Percentiles rank a stretch among this genome's conserved stretches.
Evolutionary conservation across 1,140 invertebrate species (phyloP).

Genomic region (Lepidurus apus): DNA sequence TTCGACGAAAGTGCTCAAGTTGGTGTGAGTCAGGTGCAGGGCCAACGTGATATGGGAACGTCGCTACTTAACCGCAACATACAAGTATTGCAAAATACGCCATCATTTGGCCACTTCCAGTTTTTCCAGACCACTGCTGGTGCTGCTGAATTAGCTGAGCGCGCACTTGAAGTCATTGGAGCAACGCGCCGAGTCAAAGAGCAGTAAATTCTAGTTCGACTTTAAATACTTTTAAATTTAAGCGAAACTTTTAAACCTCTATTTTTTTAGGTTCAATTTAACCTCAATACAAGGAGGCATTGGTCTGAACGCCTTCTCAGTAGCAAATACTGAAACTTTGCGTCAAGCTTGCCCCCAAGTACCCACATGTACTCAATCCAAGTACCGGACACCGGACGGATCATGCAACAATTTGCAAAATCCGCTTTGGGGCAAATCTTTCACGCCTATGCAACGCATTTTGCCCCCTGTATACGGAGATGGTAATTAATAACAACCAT

Average conservation of each 20-base stretch:
- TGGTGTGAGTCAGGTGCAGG: not conserved
- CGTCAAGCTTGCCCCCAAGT: not conserved
- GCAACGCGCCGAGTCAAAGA: constrained; percentile 29
- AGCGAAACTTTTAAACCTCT: not conserved
- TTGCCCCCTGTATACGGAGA: constrained; percentile 73
- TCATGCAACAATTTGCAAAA: constrained; percentile 75
- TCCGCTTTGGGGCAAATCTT: constrained; percentile 65
- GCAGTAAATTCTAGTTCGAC: constrained; percentile 46
- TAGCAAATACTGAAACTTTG: not conserved
- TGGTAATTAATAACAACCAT: constrained; percentile 52
- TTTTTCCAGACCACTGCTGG: constrained; percentile 27
- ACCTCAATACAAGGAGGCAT: not conserved
- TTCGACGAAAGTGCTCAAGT: constrained; percentile 32
- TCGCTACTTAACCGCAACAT: constrained; percentile 18
- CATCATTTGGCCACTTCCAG: constrained; percentile 34
- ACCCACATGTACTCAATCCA: constrained; percentile 35
- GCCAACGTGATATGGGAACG: constrained; percentile 19
- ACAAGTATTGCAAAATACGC: constrained; percentile 29
- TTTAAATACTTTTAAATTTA: not conserved
- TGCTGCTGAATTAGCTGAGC: constrained; percentile 29
- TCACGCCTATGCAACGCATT: constrained; percentile 70
- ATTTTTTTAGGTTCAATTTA: constrained; percentile 2
- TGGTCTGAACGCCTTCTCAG: constrained; percentile 2
- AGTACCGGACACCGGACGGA: constrained; percentile 71
- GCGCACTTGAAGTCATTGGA: constrained; percentile 31